Evolutionary conservation across 2,113 vertebrate genomes (phyloP).

Genomic region (Rhegmatorhina hoffmannsi): DNA sequence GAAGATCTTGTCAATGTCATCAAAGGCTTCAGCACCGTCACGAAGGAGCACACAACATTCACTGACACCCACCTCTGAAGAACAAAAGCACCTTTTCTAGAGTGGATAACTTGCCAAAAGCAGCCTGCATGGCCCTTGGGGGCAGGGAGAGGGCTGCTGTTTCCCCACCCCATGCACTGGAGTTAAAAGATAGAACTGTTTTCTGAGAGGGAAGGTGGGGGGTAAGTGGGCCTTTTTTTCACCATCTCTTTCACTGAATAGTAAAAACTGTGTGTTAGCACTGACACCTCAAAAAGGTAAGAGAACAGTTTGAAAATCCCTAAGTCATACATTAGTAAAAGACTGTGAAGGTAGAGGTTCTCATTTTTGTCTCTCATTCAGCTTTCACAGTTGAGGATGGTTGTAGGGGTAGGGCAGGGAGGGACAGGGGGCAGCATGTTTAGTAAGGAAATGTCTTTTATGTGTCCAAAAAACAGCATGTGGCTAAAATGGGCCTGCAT

Average conservation of each 20-base stretch:
- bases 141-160: not conserved
- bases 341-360: not conserved
- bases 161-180: not conserved
- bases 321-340: not conserved
- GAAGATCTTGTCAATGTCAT: slow-evolving; percentile 88
- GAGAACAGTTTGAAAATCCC: not conserved
- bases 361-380: not conserved
- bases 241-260: not conserved
- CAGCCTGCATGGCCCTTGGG: not conserved
- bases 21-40: slow-evolving; percentile 88
- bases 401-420: rapidly evolving
- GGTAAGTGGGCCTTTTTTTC: not conserved
- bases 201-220: not conserved
- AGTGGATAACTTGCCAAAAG: slow-evolving; percentile 62
- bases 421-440: rapidly evolving
- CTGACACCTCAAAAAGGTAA: not conserved
- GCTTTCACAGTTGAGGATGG: not conserved
- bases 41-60: slow-evolving; percentile 90
- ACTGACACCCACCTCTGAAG: slow-evolving; percentile 86
- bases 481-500: not conserved
- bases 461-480: not conserved
- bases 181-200: not conserved
- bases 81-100: not conserved
- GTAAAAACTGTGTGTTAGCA: not conserved
- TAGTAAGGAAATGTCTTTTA: not conserved